Percentiles rank a stretch among this genome's conserved stretches.
These are phyloP conservation scores for Axea sp. DNA, from an alignment of 2,888 invertebrate species.

Conservation along the genomic window DNA sequence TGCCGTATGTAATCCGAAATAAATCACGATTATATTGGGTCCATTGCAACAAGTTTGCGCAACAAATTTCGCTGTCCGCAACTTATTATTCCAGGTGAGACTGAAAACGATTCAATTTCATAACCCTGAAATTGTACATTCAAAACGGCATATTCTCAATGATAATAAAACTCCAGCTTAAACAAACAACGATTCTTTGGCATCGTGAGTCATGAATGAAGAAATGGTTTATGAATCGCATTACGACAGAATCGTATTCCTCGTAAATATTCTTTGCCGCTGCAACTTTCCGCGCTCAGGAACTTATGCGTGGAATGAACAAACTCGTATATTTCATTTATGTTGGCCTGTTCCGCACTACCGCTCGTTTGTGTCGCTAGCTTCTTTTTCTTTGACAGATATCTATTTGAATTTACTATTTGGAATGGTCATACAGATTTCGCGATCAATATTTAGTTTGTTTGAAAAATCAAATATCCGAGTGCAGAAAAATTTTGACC, in stretches of 20 bases:
- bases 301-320: conserved; percentile 64
- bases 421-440: conserved; percentile 7
- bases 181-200: conserved; percentile 10
- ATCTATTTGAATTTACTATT: conserved; percentile 21
- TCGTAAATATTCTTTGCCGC: conserved; percentile 54
- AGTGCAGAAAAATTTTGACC: no score
- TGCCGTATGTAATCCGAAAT: conserved; percentile 6
- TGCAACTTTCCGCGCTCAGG: conserved; percentile 33
- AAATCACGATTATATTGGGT: conserved; percentile 7
- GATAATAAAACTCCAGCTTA: conserved; percentile 20
- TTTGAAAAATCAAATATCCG: background rate
- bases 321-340: conserved; percentile 68
- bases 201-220: conserved; percentile 38
- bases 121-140: conserved; percentile 4
- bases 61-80: background rate
- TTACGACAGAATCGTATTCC: conserved; percentile 27
- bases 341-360: conserved; percentile 44
- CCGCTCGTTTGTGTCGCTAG: conserved; percentile 34
- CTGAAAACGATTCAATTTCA: conserved; percentile 2
- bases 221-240: conserved; percentile 42
- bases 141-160: conserved; percentile 10
- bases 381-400: conserved; percentile 27
- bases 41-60: background rate
- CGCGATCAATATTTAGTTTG: background rate
- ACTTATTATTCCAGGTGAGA: conserved; percentile 5